Evolutionary conservation across 2,797 vertebrate genomes (phyloP).

Genomic region (Tragelaphus eurycerus): DNA sequence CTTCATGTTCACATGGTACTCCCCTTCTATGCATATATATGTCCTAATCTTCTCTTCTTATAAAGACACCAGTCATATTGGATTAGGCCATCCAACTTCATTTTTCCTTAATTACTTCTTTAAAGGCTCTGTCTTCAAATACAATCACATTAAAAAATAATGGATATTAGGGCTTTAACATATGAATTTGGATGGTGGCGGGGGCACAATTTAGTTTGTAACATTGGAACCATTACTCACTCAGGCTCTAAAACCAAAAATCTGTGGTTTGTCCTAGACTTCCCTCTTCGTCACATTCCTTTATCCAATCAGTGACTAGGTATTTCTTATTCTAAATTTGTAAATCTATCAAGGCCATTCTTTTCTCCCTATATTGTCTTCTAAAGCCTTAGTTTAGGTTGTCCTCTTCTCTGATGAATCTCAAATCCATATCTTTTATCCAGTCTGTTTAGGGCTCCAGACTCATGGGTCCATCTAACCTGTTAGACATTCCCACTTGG

Average conservation of each 20-base stretch:
- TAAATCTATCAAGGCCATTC: background rate
- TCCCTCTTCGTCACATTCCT: background rate
- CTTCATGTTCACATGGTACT: background rate
- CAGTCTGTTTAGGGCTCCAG: background rate
- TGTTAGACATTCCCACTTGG: background rate
- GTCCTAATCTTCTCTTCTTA: background rate
- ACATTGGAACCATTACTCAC: background rate
- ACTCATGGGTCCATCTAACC: background rate
- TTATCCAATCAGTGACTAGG: background rate
- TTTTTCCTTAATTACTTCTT: slow-evolving; percentile 8
- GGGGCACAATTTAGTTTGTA: background rate
- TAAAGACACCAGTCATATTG: background rate
- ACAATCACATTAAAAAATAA: background rate
- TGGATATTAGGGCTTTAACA: background rate
- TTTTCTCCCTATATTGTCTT: background rate
- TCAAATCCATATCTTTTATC: background rate
- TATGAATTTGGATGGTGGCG: background rate
- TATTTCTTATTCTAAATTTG: background rate
- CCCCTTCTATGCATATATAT: background rate
- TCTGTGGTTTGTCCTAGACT: background rate
- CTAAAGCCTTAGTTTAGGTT: background rate
- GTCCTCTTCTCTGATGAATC: background rate
- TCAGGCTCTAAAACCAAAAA: background rate
- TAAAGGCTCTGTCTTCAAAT: background rate
- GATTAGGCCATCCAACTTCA: background rate